Percentiles rank a stretch among this genome's conserved stretches.
Evolutionary conservation across 2,888 invertebrate species (phyloP).

Genomic region (Rosalia funebris): DNA sequence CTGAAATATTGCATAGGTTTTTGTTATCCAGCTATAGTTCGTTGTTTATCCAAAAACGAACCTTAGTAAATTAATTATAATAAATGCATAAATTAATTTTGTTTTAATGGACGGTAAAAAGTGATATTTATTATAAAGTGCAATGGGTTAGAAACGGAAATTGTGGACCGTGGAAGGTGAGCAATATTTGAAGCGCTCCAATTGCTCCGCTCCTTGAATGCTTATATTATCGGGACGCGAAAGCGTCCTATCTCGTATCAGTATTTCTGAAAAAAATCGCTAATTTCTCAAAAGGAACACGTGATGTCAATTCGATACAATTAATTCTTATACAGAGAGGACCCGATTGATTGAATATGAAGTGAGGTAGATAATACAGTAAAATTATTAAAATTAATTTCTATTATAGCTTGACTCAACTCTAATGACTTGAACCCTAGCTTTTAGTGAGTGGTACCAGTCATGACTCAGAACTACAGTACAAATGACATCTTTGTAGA

Average conservation of each 20-base stretch:
- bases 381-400: too few species aligned
- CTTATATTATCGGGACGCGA: background rate
- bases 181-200: background rate
- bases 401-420: too few species aligned
- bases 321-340: too few species aligned
- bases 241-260: background rate
- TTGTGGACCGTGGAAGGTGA: background rate
- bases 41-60: background rate
- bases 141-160: conserved; percentile 3
- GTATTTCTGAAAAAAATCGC: background rate
- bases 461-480: too few species aligned
- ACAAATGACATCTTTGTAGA: too few species aligned
- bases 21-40: conserved; percentile 10
- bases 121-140: background rate
- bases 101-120: background rate
- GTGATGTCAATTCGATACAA: too few species aligned
- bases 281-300: background rate
- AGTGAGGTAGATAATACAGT: too few species aligned
- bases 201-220: background rate
- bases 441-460: too few species aligned
- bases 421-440: too few species aligned
- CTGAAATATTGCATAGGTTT: conserved; percentile 15
- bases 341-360: too few species aligned
- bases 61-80: background rate
- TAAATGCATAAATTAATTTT: conserved; percentile 16